phyloP scores from a whole-genome alignment of 1,140 invertebrate genomes.

The Branchinecta lindahli region DNA sequence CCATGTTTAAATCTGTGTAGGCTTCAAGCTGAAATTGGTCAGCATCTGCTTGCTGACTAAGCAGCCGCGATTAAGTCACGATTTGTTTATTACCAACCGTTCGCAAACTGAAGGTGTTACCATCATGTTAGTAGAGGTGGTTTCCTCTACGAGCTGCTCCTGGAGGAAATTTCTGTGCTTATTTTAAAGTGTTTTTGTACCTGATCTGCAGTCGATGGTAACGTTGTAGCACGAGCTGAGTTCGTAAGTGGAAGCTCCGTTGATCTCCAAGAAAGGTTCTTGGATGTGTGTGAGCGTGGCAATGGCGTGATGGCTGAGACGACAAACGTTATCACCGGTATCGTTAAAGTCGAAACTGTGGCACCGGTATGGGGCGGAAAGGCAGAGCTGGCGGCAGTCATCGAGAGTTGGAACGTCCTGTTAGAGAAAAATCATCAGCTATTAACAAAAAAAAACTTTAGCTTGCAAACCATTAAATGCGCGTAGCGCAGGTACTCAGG shows the following conservation, averaged over 20 bases:
- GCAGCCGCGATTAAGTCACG: too few species aligned
- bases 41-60: too few species aligned
- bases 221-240: conserved; percentile 87
- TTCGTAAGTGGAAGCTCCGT: conserved; percentile 77
- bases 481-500: conserved; percentile 10
- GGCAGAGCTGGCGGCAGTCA: conserved; percentile 53
- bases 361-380: conserved; percentile 67
- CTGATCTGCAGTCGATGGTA: conserved; percentile 62
- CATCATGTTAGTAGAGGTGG: too few species aligned
- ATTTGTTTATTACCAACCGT: too few species aligned
- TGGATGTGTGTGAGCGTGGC: conserved; percentile 73
- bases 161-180: too few species aligned
- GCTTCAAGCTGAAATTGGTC: too few species aligned
- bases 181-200: not conserved
- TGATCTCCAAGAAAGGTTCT: conserved; percentile 75
- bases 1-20: too few species aligned
- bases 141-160: too few species aligned
- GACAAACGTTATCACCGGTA: conserved; percentile 77
- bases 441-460: conserved; percentile 15
- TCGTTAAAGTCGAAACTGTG: conserved; percentile 86
- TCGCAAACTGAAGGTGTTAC: too few species aligned
- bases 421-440: not conserved
- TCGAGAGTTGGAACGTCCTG: conserved; percentile 19
- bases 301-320: conserved; percentile 73
- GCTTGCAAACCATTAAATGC: conserved; percentile 12